Base-by-base conservation (phyloP, 2,797 vertebrate genomes). In the Ispidina picta region DNA sequence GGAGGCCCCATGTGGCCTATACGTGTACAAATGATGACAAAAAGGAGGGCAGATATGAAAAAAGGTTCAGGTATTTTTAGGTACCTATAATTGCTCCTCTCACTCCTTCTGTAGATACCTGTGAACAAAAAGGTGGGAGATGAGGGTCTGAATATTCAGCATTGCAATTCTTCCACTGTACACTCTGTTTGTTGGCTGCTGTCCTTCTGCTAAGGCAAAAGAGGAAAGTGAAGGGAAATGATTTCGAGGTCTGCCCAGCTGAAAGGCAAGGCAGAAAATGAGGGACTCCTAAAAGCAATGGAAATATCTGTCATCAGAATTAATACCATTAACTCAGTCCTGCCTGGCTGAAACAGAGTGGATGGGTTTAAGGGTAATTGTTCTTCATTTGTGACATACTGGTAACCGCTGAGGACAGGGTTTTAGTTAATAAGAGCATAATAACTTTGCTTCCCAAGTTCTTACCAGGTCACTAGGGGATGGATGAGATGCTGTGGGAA, bases 361-460 rank as follows among this genome's bases (percentile, higher is more conserved):
- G 16, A 65, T 71, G 59, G 41, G 33, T 92, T 89, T 89, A 59
- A 89, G 41, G 29, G 76, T 89, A 91, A 64, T 68, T 31, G 21
- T 68, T 73, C 71, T 88, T 88, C 88, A 79, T 77, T 75, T 94
- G 48, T 88, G 75, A 88, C n/a, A 31, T 80, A 83, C 68, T 92
- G 89, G 90, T 77, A 92, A 79, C 33, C 9, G 4, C 23, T 39
- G 26, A 65, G 17, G 66, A 49, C 12, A 63, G 15, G 13, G 74
- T 74, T 82, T 76, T 83, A 89, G 59, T 90, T 94, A 93, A 91
- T 91, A 91, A 94, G 7, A 95, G 11, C 52, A 29, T 84, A 87
- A 87, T 70, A 76, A 60, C 46, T 86, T 89, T 75, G 58, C 78
- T 94, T 93, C n/a, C 33, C 64, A 88, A 92, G 39, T 48, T 70